A percentile compares a stretch with the other conserved stretches of the same genome.
Conservation (phyloP, 2,113 vertebrate species). For the Aegotheles bennettii region DNA sequence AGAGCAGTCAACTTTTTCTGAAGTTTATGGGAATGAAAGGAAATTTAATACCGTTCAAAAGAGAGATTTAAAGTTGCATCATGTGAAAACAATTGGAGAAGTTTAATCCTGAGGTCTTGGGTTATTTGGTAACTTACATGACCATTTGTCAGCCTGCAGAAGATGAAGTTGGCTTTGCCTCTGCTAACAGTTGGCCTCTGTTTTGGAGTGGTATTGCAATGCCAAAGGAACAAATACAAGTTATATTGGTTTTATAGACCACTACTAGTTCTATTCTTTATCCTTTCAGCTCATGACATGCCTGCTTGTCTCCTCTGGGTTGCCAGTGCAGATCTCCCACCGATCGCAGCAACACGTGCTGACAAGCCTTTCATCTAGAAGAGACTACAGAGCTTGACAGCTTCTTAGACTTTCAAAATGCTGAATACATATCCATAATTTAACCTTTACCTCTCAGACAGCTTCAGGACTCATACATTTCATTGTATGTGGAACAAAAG, state of each 20-base stretch:
- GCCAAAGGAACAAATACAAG: background rate
- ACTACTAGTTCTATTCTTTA: background rate
- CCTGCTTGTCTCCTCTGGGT: background rate
- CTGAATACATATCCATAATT: background rate
- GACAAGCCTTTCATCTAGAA: background rate
- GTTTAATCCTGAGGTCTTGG: slow-evolving; percentile 43
- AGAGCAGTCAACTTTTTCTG: slow-evolving; percentile 65
- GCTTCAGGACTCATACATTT: background rate
- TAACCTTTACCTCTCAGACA: background rate
- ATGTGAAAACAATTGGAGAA: slow-evolving; percentile 67
- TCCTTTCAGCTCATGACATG: background rate
- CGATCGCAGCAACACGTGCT: background rate
- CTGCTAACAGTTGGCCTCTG: slow-evolving; percentile 46
- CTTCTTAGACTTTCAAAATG: background rate
- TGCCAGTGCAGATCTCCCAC: background rate
- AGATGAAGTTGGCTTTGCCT: slow-evolving; percentile 36
- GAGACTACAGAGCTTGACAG: background rate
- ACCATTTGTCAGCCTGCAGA: slow-evolving; percentile 55
- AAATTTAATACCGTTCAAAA: slow-evolving; percentile 64
- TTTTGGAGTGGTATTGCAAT: background rate
- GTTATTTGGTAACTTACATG: slow-evolving; percentile 40
- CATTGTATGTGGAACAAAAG: background rate
- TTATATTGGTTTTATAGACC: background rate
- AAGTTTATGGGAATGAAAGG: slow-evolving; percentile 71
- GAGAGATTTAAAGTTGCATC: slow-evolving; percentile 61